These are phyloP conservation scores for Euspilapteryx auroguttella DNA, from an alignment of 2,888 invertebrate species.

Conservation along the genomic window DNA sequence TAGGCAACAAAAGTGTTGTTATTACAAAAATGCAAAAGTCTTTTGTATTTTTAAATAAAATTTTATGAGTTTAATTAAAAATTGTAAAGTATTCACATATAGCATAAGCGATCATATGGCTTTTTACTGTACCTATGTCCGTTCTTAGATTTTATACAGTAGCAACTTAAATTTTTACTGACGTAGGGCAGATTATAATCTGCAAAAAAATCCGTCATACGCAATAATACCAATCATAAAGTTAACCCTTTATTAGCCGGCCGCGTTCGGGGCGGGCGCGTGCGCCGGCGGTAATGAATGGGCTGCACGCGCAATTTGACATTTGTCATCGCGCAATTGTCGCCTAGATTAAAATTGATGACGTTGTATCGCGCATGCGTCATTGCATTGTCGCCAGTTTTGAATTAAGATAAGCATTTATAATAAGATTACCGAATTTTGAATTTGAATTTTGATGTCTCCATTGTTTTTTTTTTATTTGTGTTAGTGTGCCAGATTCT, in stretches of 20 bases:
- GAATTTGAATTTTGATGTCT: background rate
- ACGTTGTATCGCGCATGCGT: constrained; percentile 43
- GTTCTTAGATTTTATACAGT: too few relatives aligned
- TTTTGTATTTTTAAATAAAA: background rate
- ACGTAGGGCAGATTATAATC: constrained; percentile 19
- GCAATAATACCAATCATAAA: constrained; percentile 31
- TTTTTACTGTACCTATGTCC: too few relatives aligned
- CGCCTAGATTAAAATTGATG: constrained; percentile 60
- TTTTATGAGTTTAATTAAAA: too few relatives aligned
- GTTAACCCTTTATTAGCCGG: constrained; percentile 55
- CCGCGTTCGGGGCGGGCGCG: constrained; percentile 28
- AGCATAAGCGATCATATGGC: too few relatives aligned
- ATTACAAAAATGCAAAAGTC: background rate
- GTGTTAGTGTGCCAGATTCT: too few relatives aligned
- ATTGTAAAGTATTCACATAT: too few relatives aligned
- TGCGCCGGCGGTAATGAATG: constrained; percentile 37
- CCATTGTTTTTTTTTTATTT: too few relatives aligned
- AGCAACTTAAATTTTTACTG: too few relatives aligned
- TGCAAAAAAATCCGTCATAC: constrained; percentile 17
- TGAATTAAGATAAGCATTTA: constrained; percentile 17
- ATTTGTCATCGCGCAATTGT: constrained; percentile 61
- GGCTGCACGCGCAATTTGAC: constrained; percentile 35
- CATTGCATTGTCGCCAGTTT: constrained; percentile 24
- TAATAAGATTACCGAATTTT: constrained; percentile 4
- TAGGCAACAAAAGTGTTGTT: too few relatives aligned